A percentile compares a stretch with the other conserved stretches of the same genome.
phyloP scores from a whole-genome alignment of 2,113 vertebrate genomes.

The Elaphurus davidianus region DNA sequence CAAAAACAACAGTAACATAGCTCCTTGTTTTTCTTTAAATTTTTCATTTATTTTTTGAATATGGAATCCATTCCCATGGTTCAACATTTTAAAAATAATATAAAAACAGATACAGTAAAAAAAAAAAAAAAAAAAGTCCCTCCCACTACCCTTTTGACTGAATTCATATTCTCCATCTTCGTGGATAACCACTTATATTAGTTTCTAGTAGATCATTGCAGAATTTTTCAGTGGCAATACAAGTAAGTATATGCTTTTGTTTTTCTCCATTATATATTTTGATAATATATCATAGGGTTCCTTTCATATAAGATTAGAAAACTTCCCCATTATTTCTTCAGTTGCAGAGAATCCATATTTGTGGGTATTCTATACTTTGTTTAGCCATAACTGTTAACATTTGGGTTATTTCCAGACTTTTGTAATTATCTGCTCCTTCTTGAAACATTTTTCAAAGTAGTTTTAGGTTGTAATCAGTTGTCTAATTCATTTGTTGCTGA shows the following conservation, averaged over 20 bases:
- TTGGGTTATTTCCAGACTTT: neutral
- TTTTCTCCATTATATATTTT: neutral
- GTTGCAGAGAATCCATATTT: neutral
- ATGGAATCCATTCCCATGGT: neutral
- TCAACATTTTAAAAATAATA: neutral
- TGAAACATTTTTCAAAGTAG: neutral
- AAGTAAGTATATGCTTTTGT: neutral
- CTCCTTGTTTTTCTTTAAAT: neutral
- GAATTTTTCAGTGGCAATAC: neutral
- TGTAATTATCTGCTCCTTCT: neutral
- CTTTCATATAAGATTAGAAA: neutral
- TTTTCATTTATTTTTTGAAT: neutral
- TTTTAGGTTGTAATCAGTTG: neutral
- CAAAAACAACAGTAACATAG: neutral
- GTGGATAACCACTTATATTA: neutral
- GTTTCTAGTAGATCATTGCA: neutral
- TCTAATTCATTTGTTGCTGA: neutral
- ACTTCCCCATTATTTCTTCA: neutral
- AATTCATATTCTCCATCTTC: neutral
- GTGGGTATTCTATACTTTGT: neutral
- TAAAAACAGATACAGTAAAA: neutral
- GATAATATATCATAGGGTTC: neutral
- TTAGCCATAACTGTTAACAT: neutral
- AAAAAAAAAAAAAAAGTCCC: neutral
- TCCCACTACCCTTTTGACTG: neutral